A percentile compares a stretch with the other conserved stretches of the same genome.
Evolutionary conservation across 2,797 vertebrate genomes (phyloP).

Genomic region (Staurois parvus): DNA sequence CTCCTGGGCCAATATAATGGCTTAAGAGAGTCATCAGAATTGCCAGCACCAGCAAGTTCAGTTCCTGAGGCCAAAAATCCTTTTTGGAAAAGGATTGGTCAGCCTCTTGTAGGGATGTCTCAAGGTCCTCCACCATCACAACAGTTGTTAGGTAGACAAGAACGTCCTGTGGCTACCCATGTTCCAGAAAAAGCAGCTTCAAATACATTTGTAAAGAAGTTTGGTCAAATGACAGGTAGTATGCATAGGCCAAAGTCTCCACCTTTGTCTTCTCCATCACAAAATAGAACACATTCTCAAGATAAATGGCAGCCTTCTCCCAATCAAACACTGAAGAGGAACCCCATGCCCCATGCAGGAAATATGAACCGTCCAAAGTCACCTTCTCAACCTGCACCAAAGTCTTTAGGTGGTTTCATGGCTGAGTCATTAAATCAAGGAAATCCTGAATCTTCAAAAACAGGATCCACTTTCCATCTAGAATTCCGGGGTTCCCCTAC

Average conservation of each 20-base stretch:
- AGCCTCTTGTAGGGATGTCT: slow-evolving; percentile 79
- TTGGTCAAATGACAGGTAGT: slow-evolving; percentile 15
- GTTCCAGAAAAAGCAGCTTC: neutral
- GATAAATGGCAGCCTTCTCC: slow-evolving; percentile 58
- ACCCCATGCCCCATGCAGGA: slow-evolving; percentile 39
- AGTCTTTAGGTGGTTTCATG: slow-evolving; percentile 43
- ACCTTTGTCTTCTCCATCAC: slow-evolving; percentile 68
- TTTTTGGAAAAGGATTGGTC: slow-evolving; percentile 74
- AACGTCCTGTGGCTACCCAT: slow-evolving; percentile 54
- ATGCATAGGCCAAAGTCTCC: slow-evolving; percentile 61
- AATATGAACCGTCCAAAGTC: slow-evolving; percentile 63
- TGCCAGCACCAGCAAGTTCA: slow-evolving; percentile 42
- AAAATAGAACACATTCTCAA: slow-evolving; percentile 68
- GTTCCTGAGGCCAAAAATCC: slow-evolving; percentile 63
- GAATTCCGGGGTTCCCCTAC: slow-evolving; percentile 21
- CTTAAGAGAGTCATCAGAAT: slow-evolving; percentile 7
- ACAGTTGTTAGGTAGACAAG: slow-evolving; percentile 74
- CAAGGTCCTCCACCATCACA: slow-evolving; percentile 72
- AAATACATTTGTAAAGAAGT: slow-evolving; percentile 49
- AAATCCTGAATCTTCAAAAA: neutral
- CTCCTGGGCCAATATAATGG: neutral
- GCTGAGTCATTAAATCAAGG: slow-evolving; percentile 60
- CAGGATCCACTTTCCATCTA: slow-evolving; percentile 21
- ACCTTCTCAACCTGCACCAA: slow-evolving; percentile 65
- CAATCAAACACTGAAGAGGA: slow-evolving; percentile 66